These are phyloP conservation scores for Eudemis profundana DNA, from an alignment of 2,888 invertebrate species.

Conservation along the genomic window DNA sequence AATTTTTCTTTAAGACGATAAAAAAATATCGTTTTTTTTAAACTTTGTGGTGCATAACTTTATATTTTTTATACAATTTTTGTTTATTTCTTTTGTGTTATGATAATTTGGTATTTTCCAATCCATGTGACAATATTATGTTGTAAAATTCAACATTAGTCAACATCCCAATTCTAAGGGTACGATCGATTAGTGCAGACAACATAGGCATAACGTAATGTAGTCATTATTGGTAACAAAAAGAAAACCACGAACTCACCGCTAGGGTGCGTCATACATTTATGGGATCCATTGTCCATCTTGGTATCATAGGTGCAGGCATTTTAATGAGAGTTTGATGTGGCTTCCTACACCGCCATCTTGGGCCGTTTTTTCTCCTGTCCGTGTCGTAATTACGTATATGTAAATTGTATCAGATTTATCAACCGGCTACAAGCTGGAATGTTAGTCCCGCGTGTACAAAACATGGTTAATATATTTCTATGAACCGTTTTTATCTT, in stretches of 20 bases:
- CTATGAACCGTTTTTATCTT: slow-evolving; percentile 37
- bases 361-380: slow-evolving; percentile 53
- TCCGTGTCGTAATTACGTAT: slow-evolving; percentile 71
- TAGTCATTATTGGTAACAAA: slow-evolving; percentile 32
- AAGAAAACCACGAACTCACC: slow-evolving; percentile 18
- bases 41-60: too few species aligned
- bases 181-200: neutral
- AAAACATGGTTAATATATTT: slow-evolving; percentile 49
- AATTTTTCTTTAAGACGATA: too few species aligned
- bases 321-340: slow-evolving; percentile 75
- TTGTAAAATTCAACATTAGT: too few species aligned
- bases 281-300: slow-evolving; percentile 40
- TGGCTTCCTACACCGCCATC: slow-evolving; percentile 62
- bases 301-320: slow-evolving; percentile 49
- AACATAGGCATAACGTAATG: slow-evolving; percentile 3
- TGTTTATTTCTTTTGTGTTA: too few species aligned
- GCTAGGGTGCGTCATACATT: slow-evolving; percentile 34
- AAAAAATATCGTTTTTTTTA: too few species aligned
- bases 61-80: too few species aligned
- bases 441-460: slow-evolving; percentile 61
- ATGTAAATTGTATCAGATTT: slow-evolving; percentile 80
- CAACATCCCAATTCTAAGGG: too few species aligned
- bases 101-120: too few species aligned
- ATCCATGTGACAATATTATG: too few species aligned
- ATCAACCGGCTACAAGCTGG: slow-evolving; percentile 67